Percentiles rank a stretch among this genome's conserved stretches.
These are phyloP conservation scores for Cheilosia urbana DNA, from an alignment of 2,888 invertebrate species.

Conservation along the genomic window DNA sequence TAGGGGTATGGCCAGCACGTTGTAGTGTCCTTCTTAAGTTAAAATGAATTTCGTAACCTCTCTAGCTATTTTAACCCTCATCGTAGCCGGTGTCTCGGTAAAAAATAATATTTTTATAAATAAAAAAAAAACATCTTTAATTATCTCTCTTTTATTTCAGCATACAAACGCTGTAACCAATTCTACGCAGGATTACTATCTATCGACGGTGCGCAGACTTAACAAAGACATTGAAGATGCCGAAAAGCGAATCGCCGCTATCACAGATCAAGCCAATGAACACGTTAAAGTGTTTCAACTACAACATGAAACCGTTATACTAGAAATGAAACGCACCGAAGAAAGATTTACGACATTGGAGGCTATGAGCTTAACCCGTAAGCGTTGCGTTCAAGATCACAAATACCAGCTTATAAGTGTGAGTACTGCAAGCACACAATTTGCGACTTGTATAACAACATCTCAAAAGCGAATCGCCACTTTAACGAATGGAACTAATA, in stretches of 20 bases:
- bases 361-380: slow-evolving; percentile 15
- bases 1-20: background rate
- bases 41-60: background rate
- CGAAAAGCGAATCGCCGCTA: background rate
- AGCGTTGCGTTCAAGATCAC: slow-evolving; percentile 42
- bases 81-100: background rate
- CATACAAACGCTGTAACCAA: background rate
- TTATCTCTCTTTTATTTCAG: background rate
- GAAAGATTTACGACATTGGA: slow-evolving; percentile 8
- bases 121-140: background rate
- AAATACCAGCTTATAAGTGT: background rate
- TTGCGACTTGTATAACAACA: background rate
- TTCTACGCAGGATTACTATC: slow-evolving; percentile 10
- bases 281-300: slow-evolving; percentile 1
- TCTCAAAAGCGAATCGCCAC: slow-evolving; percentile 13
- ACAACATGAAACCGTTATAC: slow-evolving; percentile 15
- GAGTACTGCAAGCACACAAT: background rate
- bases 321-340: slow-evolving; percentile 19
- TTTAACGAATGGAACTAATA: background rate
- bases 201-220: background rate
- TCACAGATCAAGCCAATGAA: slow-evolving; percentile 10
- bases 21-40: background rate
- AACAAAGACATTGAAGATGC: slow-evolving; percentile 6
- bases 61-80: background rate
- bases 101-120: background rate